Conservation (phyloP, 2,113 vertebrate genomes). For the Cyphomyrus plagiostoma region DNA sequence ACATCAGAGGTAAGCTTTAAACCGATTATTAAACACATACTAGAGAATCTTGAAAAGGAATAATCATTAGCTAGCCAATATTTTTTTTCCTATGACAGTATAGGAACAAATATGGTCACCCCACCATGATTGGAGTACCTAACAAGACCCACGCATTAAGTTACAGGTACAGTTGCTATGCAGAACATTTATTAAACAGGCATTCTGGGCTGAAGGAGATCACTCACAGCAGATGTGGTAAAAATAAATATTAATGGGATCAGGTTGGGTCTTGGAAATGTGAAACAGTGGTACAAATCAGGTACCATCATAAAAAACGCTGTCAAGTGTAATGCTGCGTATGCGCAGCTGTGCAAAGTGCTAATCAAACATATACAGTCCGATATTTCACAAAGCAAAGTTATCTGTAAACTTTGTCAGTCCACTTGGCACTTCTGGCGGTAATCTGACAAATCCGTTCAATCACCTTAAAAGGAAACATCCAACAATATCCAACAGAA, state of each 20-base stretch:
- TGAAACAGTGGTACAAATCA: neutral
- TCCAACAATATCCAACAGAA: neutral
- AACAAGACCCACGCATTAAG: neutral
- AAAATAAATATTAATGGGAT: neutral
- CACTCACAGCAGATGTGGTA: neutral
- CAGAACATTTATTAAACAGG: too few relatives aligned
- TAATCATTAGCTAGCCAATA: too few relatives aligned
- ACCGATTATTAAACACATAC: too few relatives aligned
- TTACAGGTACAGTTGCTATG: neutral
- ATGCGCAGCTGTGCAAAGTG: neutral
- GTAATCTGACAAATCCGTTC: neutral
- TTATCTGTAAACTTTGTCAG: neutral
- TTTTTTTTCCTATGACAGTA: neutral
- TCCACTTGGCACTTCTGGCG: neutral
- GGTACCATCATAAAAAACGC: neutral
- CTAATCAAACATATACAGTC: too few relatives aligned
- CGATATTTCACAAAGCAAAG: neutral
- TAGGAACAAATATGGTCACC: neutral
- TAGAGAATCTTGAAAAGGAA: too few relatives aligned
- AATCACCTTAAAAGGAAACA: neutral
- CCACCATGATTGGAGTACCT: neutral
- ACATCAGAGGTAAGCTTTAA: too few relatives aligned
- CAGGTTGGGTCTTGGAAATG: neutral
- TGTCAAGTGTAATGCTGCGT: neutral
- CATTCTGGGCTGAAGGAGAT: neutral